These are phyloP conservation scores for Scelioninae gen. 2 DNA, from an alignment of 2,888 invertebrate species.

Conservation along the genomic window DNA sequence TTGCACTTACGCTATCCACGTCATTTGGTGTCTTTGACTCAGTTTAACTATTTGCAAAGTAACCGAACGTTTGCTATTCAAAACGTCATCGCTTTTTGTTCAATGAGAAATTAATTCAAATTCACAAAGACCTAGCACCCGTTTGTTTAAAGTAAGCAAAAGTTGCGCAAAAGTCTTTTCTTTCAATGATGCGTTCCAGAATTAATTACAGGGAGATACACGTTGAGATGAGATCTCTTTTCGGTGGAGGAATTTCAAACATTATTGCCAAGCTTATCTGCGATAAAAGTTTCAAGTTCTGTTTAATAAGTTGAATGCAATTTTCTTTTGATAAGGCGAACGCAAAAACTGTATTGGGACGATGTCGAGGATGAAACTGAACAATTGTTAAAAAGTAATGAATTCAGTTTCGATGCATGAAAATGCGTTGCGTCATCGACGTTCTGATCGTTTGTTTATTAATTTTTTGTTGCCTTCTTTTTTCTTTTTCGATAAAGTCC, in stretches of 20 bases:
- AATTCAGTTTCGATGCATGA: constrained; percentile 7
- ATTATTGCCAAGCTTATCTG: constrained; percentile 16
- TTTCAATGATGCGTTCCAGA: neutral
- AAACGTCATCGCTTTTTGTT: no score
- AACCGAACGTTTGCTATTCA: neutral
- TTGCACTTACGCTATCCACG: no score
- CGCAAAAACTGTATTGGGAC: no score
- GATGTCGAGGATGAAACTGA: no score
- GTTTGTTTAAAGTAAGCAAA: no score
- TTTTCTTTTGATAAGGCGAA: neutral
- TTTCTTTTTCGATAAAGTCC: no score
- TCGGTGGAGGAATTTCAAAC: constrained; percentile 11
- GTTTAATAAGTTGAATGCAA: constrained; percentile 1
- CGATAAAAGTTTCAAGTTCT: constrained; percentile 20
- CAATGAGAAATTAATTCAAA: no score
- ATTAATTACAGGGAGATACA: constrained; percentile 10
- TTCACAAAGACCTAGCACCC: no score
- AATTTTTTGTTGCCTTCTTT: neutral
- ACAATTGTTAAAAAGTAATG: constrained; percentile 14
- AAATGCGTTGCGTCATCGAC: constrained; percentile 3
- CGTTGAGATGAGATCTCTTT: constrained; percentile 17
- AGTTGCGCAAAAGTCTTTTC: neutral
- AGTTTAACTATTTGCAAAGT: neutral
- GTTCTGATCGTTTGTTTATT: neutral
- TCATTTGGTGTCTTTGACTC: constrained; percentile 16